These are phyloP conservation scores for Euspilapteryx auroguttella DNA, from an alignment of 2,888 invertebrate genomes.

Conservation along the genomic window DNA sequence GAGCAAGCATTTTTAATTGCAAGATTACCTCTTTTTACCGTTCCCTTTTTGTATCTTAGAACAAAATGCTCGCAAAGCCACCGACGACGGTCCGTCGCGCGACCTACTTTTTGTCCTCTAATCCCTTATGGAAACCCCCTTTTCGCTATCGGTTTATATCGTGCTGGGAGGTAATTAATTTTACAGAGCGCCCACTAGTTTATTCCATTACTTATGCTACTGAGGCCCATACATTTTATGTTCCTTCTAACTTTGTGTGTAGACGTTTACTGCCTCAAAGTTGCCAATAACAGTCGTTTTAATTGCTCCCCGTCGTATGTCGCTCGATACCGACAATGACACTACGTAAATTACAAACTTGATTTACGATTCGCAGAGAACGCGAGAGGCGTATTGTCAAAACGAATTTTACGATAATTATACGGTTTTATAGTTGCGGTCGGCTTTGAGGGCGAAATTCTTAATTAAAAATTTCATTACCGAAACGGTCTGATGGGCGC, in stretches of 20 bases:
- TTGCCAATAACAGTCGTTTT: slow-evolving; percentile 8
- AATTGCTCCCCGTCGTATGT: slow-evolving; percentile 1
- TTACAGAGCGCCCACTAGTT: slow-evolving; percentile 39
- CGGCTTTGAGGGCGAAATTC: no score
- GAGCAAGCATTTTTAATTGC: background rate
- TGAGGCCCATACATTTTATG: slow-evolving; percentile 26
- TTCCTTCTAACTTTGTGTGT: slow-evolving; percentile 29
- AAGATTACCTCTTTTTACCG: background rate
- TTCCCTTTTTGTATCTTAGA: slow-evolving; percentile 1
- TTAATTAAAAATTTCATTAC: slow-evolving; percentile 25
- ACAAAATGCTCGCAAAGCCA: background rate
- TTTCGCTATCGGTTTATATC: slow-evolving; percentile 28
- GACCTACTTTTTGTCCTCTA: slow-evolving; percentile 6
- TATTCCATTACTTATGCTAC: slow-evolving; percentile 45
- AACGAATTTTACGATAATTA: no score
- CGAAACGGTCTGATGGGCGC: slow-evolving; percentile 22
- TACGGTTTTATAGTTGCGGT: no score
- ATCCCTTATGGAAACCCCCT: slow-evolving; percentile 12
- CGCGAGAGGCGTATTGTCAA: no score
- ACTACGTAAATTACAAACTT: no score
- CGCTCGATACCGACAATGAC: no score
- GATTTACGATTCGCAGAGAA: no score
- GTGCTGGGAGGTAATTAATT: slow-evolving; percentile 52
- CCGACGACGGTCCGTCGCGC: no score
- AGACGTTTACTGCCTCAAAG: slow-evolving; percentile 11